Conservation (phyloP, 1,140 invertebrate species). For the Oryzaephilus surinamensis region DNA sequence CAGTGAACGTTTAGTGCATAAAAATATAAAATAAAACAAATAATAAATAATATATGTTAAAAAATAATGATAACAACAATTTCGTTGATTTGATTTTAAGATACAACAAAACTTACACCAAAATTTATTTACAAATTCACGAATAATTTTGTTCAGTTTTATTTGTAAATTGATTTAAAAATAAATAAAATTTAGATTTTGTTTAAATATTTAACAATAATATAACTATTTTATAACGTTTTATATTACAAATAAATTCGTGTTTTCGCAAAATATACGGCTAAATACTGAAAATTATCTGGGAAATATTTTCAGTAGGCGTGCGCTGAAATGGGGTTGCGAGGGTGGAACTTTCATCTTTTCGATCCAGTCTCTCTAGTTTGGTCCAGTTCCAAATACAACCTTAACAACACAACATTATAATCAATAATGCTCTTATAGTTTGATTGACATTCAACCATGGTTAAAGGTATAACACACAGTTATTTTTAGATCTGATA, state of each 20-base stretch:
- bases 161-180: too few species aligned
- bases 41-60: constrained; percentile 16
- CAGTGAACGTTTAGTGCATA: constrained; percentile 30
- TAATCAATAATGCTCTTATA: constrained; percentile 14
- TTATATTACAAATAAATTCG: constrained; percentile 8
- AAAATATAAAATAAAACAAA: constrained; percentile 24
- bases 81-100: constrained; percentile 3
- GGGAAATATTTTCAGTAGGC: constrained; percentile 8
- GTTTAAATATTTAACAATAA: too few species aligned
- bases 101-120: constrained; percentile 25
- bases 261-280: constrained; percentile 8
- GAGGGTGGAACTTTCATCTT: constrained; percentile 14
- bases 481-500: too few species aligned
- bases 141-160: constrained; percentile 29
- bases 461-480: too few species aligned
- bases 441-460: constrained; percentile 7
- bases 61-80: background rate
- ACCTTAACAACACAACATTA: constrained; percentile 5
- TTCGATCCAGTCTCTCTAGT: constrained; percentile 14
- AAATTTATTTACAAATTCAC: constrained; percentile 28
- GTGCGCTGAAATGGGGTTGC: constrained; percentile 7
- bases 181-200: too few species aligned
- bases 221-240: too few species aligned
- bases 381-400: constrained; percentile 13
- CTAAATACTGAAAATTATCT: constrained; percentile 10